phyloP scores from a whole-genome alignment of 1,140 invertebrate species.

The Adelges cooleyi region DNA sequence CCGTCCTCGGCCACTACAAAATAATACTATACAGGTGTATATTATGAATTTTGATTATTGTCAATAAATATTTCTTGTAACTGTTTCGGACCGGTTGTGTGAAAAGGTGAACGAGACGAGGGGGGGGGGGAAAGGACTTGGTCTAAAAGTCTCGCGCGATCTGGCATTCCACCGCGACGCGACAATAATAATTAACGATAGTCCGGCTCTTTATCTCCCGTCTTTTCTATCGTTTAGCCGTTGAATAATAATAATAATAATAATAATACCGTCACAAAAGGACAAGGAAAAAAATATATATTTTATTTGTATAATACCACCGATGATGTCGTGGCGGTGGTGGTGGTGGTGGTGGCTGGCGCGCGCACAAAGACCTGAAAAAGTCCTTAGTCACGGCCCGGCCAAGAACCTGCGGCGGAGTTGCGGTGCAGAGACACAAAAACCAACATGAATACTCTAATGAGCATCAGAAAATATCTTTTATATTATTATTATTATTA shows the following conservation, averaged over 20 bases:
- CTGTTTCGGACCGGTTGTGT: too few species aligned
- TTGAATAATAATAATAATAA: neutral
- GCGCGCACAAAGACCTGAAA: neutral
- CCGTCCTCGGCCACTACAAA: too few species aligned
- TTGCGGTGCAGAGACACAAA: too few species aligned
- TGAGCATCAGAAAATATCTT: constrained; percentile 24
- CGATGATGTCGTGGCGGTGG: neutral
- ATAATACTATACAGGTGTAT: too few species aligned
- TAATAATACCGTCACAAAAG: neutral
- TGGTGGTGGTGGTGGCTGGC: neutral
- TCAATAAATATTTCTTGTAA: too few species aligned
- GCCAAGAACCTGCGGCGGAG: too few species aligned
- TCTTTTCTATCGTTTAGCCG: neutral
- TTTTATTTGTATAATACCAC: neutral
- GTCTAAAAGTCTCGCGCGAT: too few species aligned
- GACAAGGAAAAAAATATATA: neutral
- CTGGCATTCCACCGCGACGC: too few species aligned
- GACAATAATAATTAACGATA: neutral
- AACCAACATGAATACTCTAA: constrained; percentile 14
- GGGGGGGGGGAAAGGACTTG: too few species aligned
- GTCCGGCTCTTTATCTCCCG: neutral
- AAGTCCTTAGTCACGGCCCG: constrained; percentile 15
- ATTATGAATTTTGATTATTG: too few species aligned
- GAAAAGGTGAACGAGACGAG: too few species aligned
- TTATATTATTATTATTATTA: constrained; percentile 26